A percentile compares a stretch with the other conserved stretches of the same genome.
Conservation (phyloP, 2,888 invertebrate genomes). For the Hymenopus coronatus region DNA sequence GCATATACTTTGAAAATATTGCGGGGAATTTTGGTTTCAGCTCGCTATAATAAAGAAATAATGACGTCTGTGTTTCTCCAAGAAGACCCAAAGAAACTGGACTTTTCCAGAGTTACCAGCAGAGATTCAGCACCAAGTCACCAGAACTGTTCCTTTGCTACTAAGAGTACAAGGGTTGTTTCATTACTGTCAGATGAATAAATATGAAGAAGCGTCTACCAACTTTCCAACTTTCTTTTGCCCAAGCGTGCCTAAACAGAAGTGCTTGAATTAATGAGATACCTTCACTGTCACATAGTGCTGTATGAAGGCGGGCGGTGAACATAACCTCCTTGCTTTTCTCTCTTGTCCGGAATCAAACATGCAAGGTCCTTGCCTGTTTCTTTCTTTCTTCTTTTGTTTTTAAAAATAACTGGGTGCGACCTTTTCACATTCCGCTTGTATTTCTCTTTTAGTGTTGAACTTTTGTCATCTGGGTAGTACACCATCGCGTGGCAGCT, state of each 20-base stretch:
- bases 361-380: background rate
- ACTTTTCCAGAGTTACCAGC: background rate
- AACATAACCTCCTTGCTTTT: background rate
- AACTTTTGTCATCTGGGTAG: background rate
- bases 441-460: background rate
- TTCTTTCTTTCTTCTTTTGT: background rate
- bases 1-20: background rate
- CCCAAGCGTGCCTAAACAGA: background rate
- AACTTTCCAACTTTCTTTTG: background rate
- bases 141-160: background rate
- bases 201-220: background rate
- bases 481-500: background rate
- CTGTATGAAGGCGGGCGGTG: background rate
- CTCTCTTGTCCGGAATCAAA: background rate
- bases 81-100: background rate
- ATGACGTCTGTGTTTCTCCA: background rate
- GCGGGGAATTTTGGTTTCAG: background rate
- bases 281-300: background rate
- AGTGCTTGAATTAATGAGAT: background rate
- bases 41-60: background rate
- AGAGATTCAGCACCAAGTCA: background rate
- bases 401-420: background rate
- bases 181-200: background rate
- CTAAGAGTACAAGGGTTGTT: background rate
- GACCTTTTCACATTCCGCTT: background rate